These are phyloP conservation scores for Rhagoletis zephyria DNA, from an alignment of 1,140 invertebrate species.

Conservation along the genomic window DNA sequence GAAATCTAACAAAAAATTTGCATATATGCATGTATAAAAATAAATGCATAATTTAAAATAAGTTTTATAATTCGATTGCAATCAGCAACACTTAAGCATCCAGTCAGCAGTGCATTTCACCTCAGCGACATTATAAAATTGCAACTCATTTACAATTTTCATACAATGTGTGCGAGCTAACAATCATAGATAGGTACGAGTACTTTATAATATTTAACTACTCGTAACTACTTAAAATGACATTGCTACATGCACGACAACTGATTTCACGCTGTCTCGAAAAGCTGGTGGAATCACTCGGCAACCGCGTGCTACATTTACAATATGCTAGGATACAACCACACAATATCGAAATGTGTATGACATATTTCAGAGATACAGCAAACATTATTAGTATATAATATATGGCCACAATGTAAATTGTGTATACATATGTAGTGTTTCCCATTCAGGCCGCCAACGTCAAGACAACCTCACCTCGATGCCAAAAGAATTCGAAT, in stretches of 20 bases:
- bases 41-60: too few species aligned
- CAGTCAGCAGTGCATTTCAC: neutral
- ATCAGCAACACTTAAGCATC: neutral
- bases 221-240: neutral
- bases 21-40: neutral
- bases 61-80: neutral
- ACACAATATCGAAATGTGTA: conserved; percentile 37
- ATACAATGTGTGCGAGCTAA: neutral
- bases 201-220: neutral
- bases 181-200: neutral
- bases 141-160: neutral
- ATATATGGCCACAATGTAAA: neutral
- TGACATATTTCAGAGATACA: conserved; percentile 26
- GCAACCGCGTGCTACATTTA: conserved; percentile 39
- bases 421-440: neutral
- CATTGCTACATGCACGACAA: conserved; percentile 13
- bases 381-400: conserved; percentile 31
- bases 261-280: neutral
- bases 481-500: neutral
- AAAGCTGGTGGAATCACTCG: conserved; percentile 7
- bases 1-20: neutral
- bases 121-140: neutral
- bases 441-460: conserved; percentile 8
- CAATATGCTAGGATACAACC: neutral
- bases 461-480: neutral